Evolutionary conservation across 2,888 invertebrate species (phyloP).

Genomic region (Auanema sp.): DNA sequence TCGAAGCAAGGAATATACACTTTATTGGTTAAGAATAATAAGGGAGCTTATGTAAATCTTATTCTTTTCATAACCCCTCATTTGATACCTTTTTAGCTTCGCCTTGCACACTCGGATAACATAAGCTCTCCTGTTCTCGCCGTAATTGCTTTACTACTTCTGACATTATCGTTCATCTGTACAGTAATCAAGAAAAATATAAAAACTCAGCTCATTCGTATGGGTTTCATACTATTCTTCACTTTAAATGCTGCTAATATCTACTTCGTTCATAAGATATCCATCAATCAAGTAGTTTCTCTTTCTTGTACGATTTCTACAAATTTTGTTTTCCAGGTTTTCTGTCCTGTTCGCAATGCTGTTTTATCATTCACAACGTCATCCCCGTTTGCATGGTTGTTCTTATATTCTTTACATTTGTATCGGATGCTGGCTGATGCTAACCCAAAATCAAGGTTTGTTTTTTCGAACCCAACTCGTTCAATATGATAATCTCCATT

Average conservation of each 20-base stretch:
- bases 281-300: constrained; percentile 41
- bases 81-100: constrained; percentile 24
- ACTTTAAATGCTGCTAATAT: constrained; percentile 47
- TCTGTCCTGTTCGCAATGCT: constrained; percentile 56
- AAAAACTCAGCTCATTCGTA: constrained; percentile 34
- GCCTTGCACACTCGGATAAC: constrained; percentile 34
- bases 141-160: constrained; percentile 47
- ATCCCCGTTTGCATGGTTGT: constrained; percentile 58
- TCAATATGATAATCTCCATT: background rate
- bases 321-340: constrained; percentile 32
- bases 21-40: constrained; percentile 40
- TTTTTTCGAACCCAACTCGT: background rate
- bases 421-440: constrained; percentile 52
- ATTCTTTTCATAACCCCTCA: background rate
- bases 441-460: constrained; percentile 34
- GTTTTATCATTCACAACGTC: constrained; percentile 50
- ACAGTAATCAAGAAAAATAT: constrained; percentile 37
- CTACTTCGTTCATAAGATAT: constrained; percentile 46
- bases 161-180: constrained; percentile 40
- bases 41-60: constrained; percentile 23
- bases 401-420: constrained; percentile 52
- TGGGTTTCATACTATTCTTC: constrained; percentile 53
- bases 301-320: background rate
- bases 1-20: constrained; percentile 48
- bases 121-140: constrained; percentile 47